These are phyloP conservation scores for Caenorhabditis virilis DNA, from an alignment of 2,888 invertebrate genomes.

Conservation along the genomic window DNA sequence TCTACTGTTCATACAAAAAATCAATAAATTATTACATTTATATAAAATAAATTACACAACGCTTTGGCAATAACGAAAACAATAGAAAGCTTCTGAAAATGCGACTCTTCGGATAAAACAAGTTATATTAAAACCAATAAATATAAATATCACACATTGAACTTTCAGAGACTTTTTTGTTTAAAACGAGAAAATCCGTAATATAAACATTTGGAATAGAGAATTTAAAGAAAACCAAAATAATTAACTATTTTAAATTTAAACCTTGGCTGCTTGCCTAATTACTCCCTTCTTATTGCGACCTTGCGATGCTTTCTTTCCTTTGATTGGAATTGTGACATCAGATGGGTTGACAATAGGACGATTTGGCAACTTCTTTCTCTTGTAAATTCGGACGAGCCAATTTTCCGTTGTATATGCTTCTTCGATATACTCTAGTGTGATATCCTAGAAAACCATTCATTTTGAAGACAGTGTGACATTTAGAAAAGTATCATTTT, in stretches of 20 bases:
- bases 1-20: too few relatives aligned
- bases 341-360: slow-evolving; percentile 57
- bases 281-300: slow-evolving; percentile 47
- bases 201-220: too few relatives aligned
- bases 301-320: slow-evolving; percentile 36
- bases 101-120: too few relatives aligned
- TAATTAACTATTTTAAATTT: too few relatives aligned
- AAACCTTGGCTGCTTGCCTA: slow-evolving; percentile 16
- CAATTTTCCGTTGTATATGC: slow-evolving; percentile 99
- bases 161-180: too few relatives aligned
- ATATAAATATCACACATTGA: too few relatives aligned
- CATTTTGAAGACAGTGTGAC: slow-evolving; percentile 72
- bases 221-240: too few relatives aligned
- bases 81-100: slow-evolving; percentile 8
- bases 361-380: slow-evolving; percentile 45
- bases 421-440: slow-evolving; percentile 95
- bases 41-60: slow-evolving; percentile 24
- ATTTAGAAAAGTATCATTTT: too few relatives aligned
- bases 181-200: too few relatives aligned
- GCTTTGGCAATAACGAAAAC: slow-evolving; percentile 23
- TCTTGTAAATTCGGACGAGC: slow-evolving; percentile 79
- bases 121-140: too few relatives aligned
- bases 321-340: slow-evolving; percentile 39
- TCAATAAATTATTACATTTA: too few relatives aligned
- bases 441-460: slow-evolving; percentile 77